These are phyloP conservation scores for Muntiacus reevesi DNA, from an alignment of 2,113 vertebrate genomes.

Conservation along the genomic window DNA sequence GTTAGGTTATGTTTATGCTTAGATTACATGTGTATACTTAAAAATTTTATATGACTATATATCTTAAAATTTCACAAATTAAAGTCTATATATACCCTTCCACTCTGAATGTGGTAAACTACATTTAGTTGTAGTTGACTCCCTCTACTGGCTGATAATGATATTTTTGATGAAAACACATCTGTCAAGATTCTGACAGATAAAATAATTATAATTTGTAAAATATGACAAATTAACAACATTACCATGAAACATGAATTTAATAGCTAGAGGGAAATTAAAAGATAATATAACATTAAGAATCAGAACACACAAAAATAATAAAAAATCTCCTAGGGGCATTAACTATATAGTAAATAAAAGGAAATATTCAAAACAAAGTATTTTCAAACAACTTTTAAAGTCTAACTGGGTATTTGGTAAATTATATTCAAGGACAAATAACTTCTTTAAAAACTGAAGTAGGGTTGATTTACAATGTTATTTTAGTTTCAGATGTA, in stretches of 20 bases:
- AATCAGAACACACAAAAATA: slow-evolving; percentile 39
- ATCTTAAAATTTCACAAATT: slow-evolving; percentile 31
- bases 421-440: not conserved
- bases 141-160: slow-evolving; percentile 80
- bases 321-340: not conserved
- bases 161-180: not conserved
- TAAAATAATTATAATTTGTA: slow-evolving; percentile 9
- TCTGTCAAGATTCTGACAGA: slow-evolving; percentile 12
- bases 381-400: slow-evolving; percentile 3
- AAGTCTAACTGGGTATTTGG: not conserved
- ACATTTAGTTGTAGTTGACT: slow-evolving; percentile 64
- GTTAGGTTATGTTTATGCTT: not conserved
- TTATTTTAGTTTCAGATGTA: not conserved
- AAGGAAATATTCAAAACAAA: not conserved
- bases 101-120: not conserved
- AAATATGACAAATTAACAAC: slow-evolving; percentile 18
- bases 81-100: not conserved
- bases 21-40: not conserved
- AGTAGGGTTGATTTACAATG: not conserved
- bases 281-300: not conserved
- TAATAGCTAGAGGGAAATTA: not conserved
- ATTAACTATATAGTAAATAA: not conserved
- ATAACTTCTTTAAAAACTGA: not conserved
- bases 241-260: not conserved
- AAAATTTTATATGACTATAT: not conserved